phyloP scores from a whole-genome alignment of 2,888 invertebrate species.

The Hecatera dysodea region DNA sequence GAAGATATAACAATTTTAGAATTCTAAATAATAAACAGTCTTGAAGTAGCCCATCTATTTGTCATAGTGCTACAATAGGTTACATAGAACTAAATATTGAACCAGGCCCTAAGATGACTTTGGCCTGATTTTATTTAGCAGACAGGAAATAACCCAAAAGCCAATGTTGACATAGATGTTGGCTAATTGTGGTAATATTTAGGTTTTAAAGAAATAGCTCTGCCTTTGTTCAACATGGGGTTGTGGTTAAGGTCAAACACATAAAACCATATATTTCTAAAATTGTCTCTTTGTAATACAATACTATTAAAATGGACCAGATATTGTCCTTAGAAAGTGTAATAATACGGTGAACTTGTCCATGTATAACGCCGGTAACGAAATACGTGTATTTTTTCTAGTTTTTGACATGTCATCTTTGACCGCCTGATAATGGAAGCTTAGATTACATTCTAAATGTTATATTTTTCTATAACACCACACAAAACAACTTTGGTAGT shows the following conservation, averaged over 20 bases:
- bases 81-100: background rate
- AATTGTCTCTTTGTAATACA: background rate
- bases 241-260: background rate
- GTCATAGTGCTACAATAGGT: background rate
- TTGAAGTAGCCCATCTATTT: background rate
- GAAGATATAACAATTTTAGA: background rate
- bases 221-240: background rate
- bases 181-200: background rate
- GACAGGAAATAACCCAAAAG: background rate
- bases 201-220: background rate
- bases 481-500: background rate
- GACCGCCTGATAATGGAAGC: background rate
- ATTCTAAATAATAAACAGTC: background rate
- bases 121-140: background rate
- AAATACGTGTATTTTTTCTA: background rate
- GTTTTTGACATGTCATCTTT: conserved; percentile 12
- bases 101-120: background rate
- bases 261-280: background rate
- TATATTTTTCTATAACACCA: background rate
- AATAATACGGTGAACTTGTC: background rate
- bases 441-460: background rate
- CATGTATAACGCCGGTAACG: background rate
- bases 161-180: background rate
- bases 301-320: background rate
- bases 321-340: background rate